These are phyloP conservation scores for Thripadectes ignobilis DNA, from an alignment of 2,797 vertebrate species.

Conservation along the genomic window DNA sequence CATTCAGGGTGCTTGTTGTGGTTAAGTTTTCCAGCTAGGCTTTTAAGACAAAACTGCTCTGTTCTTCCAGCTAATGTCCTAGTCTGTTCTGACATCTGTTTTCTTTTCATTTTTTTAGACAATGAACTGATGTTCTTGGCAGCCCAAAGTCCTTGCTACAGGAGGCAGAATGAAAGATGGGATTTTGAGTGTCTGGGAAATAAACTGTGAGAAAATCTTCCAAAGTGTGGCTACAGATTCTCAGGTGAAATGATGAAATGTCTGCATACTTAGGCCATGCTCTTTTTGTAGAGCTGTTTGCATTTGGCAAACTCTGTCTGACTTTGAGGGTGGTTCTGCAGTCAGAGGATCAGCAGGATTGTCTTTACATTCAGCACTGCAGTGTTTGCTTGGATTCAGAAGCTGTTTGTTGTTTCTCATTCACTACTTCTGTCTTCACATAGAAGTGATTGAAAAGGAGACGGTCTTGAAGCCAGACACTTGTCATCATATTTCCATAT, in stretches of 20 bases:
- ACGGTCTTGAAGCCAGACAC: neutral
- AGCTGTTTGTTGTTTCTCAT: neutral
- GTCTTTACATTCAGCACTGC: neutral
- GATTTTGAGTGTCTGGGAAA: constrained; percentile 79
- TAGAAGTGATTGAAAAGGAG: neutral
- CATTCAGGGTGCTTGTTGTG: neutral
- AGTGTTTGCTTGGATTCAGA: neutral
- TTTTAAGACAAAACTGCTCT: neutral
- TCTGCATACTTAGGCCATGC: neutral
- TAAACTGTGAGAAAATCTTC: constrained; percentile 70
- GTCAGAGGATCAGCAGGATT: neutral
- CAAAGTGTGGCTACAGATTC: constrained; percentile 74
- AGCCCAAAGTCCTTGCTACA: constrained; percentile 74
- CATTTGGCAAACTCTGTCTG: neutral
- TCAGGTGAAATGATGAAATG: constrained; percentile 76
- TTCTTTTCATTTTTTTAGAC: constrained; percentile 61
- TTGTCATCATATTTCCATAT: neutral
- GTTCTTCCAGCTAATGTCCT: neutral
- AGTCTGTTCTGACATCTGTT: neutral
- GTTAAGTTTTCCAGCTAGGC: neutral
- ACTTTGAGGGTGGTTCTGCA: neutral
- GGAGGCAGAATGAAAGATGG: constrained; percentile 83
- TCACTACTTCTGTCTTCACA: neutral
- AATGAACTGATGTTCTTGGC: constrained; percentile 84
- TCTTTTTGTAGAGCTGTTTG: neutral